Base-by-base conservation (phyloP, 1,140 invertebrate genomes). In the Aphis gossypii region DNA sequence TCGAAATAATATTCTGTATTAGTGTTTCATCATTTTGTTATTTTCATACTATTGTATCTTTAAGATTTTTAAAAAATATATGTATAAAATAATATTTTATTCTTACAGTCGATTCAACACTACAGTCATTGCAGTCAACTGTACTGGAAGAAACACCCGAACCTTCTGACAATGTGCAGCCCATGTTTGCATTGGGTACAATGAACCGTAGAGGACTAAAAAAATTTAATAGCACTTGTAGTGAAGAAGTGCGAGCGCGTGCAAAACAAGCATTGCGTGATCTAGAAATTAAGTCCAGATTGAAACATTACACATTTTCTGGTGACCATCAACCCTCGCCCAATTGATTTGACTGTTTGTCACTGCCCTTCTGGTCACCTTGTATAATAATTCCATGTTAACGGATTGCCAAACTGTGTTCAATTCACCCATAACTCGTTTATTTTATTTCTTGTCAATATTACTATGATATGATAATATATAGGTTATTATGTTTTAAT, bases 251-350 rank as follows among this genome's bases (percentile, higher is more conserved):
- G 35, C 82, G 92, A 18, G 92, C 82, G 18, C 92, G 92, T 54
- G 92, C 92, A 4, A 93, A 93, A 86, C 92, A 93, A 38, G 92
- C 92, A 25, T 86, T 93, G 25, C 92, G 92, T 41, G 92, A 93
- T 14, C 35, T 93, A 48, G 92, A 93, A 93, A 93, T 93, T 84
- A 93, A 93, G 56, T 93, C 92, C 2, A 35, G 92, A 51, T 93
- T 93, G 35, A 93, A 93, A 86, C 92, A 93, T 86, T 93, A 93
- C 38, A 93, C 92, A n/a, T 86, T 44, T 68, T 93, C 92, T 54
- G 82, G 82, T 38, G 92, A 93, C 48, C 91, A 91, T 14, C 68
- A 84, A 56, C 82, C 91, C 35, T 38, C 92, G 7, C 92, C 92
- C 35, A 86, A 54, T 86, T 93, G 2, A 92, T n/a, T 83, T 51